phyloP scores from a whole-genome alignment of 2,113 vertebrate genomes.

The Pomatostomus ruficeps region DNA sequence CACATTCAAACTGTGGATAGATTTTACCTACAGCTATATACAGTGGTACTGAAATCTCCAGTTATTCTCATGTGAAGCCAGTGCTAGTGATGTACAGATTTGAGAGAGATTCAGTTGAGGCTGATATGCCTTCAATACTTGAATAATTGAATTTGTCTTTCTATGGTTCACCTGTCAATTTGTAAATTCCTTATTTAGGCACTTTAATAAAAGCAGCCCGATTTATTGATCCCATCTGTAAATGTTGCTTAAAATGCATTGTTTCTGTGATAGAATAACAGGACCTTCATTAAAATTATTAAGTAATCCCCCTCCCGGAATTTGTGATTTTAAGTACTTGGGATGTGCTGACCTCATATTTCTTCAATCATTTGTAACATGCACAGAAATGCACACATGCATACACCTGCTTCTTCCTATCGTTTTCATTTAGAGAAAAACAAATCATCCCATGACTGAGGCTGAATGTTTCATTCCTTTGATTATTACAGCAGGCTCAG shows the following conservation, averaged over 20 bases:
- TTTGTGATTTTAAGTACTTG: background rate
- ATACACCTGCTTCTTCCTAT: background rate
- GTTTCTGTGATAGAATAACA: background rate
- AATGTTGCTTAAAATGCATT: background rate
- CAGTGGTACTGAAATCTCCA: background rate
- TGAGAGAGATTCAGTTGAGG: background rate
- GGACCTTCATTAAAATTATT: background rate
- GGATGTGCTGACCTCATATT: background rate
- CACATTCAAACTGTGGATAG: background rate
- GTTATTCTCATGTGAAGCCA: background rate
- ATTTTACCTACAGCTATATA: background rate
- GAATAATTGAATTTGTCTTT: background rate
- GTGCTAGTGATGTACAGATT: background rate
- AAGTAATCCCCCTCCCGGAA: background rate
- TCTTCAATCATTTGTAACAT: background rate
- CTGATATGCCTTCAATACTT: background rate
- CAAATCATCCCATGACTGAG: background rate
- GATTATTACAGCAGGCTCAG: background rate
- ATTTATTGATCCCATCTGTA: background rate
- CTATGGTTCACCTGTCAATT: background rate
- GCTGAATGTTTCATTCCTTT: background rate
- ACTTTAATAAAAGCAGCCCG: background rate
- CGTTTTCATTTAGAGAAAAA: background rate
- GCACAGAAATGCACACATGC: background rate
- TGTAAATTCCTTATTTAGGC: background rate